Percentiles rank a stretch among this genome's conserved stretches.
phyloP scores from a whole-genome alignment of 1,140 invertebrate species.

The Pissodes strobi region DNA sequence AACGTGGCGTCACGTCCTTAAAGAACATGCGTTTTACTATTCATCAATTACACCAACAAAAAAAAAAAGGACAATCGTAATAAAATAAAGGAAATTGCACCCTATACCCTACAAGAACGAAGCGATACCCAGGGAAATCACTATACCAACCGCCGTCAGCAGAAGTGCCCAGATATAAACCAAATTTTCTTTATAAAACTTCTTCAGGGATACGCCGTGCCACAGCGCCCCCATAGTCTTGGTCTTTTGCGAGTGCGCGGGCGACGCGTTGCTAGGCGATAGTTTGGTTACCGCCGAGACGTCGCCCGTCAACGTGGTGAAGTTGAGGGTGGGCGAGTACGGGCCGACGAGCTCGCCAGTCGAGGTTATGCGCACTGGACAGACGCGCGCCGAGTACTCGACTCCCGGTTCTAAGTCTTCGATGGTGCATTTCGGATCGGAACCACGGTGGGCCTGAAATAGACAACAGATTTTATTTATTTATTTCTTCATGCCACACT shows the following conservation, averaged over 20 bases:
- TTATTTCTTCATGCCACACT: too few relatives aligned
- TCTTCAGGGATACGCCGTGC: slow-evolving; percentile 54
- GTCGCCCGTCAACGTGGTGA: slow-evolving; percentile 58
- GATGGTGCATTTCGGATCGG: slow-evolving; percentile 67
- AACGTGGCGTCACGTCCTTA: too few relatives aligned
- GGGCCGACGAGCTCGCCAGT: slow-evolving; percentile 66
- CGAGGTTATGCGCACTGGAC: slow-evolving; percentile 65
- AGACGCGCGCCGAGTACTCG: slow-evolving; percentile 75
- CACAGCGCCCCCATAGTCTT: slow-evolving; percentile 41
- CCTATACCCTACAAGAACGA: slow-evolving; percentile 44
- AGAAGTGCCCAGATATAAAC: slow-evolving; percentile 66
- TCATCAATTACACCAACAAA: too few relatives aligned
- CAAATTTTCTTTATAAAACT: slow-evolving; percentile 67
- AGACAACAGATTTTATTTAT: too few relatives aligned
- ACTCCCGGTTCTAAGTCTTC: slow-evolving; percentile 69
- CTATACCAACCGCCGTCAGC: slow-evolving; percentile 67
- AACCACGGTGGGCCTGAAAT: slow-evolving; percentile 71
- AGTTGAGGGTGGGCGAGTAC: slow-evolving; percentile 65
- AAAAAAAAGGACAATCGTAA: too few relatives aligned
- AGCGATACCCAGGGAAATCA: slow-evolving; percentile 60
- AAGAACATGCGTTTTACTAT: too few relatives aligned
- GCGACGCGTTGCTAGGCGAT: slow-evolving; percentile 38
- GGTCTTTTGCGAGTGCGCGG: slow-evolving; percentile 32
- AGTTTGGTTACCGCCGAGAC: slow-evolving; percentile 46
- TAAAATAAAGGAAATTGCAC: too few relatives aligned